These are phyloP conservation scores for Centrocercus urophasianus DNA, from an alignment of 2,113 vertebrate species.

Conservation along the genomic window DNA sequence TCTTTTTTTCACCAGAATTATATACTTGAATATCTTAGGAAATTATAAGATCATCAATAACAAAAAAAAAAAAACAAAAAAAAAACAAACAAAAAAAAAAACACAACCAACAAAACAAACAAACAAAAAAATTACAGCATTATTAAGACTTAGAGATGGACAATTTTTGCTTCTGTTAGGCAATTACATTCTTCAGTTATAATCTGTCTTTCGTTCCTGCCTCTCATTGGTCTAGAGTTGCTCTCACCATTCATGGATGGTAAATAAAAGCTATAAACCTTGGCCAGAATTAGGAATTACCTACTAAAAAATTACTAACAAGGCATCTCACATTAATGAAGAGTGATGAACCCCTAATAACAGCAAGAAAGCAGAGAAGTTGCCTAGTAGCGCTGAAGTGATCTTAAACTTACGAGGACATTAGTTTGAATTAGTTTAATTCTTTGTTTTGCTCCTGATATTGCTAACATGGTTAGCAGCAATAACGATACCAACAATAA, in stretches of 20 bases:
- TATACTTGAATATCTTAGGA: background rate
- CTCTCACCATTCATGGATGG: background rate
- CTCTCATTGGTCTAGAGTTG: background rate
- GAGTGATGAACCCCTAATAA: background rate
- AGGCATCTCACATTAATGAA: background rate
- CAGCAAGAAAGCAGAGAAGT: background rate
- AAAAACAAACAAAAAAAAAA: no score
- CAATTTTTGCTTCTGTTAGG: background rate
- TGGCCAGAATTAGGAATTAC: background rate
- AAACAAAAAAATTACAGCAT: background rate
- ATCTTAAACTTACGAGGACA: background rate
- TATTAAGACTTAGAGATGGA: background rate
- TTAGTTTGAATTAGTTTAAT: background rate
- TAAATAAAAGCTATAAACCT: background rate
- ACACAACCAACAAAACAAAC: no score
- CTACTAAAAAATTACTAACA: background rate
- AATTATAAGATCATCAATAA: background rate
- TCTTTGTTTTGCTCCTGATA: background rate
- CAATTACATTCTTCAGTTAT: background rate
- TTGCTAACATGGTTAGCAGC: background rate
- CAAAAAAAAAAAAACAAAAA: background rate
- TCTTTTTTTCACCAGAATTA: background rate
- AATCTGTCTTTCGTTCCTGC: background rate
- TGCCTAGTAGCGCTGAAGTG: background rate
- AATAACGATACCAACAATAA: background rate